Evolutionary conservation across 1,140 invertebrate genomes (phyloP).

Genomic region (Sinonovacula constricta): DNA sequence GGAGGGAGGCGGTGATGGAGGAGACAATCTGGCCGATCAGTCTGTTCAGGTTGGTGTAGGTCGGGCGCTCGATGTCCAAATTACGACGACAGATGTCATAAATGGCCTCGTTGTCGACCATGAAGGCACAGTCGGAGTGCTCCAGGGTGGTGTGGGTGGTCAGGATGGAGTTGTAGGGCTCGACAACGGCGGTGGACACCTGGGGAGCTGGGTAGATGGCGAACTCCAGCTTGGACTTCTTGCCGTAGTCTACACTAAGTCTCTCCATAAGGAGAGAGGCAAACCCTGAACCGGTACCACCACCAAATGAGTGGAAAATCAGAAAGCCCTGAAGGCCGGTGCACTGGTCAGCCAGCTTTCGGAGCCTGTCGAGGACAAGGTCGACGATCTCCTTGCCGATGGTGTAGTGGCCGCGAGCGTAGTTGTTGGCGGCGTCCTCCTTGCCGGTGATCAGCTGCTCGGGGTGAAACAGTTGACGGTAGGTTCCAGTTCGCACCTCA

Average conservation of each 20-base stretch:
- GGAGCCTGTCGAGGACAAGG: slow-evolving; percentile 74
- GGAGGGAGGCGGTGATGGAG: slow-evolving; percentile 64
- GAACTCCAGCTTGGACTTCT: slow-evolving; percentile 65
- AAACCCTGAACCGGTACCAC: slow-evolving; percentile 81
- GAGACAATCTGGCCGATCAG: slow-evolving; percentile 60
- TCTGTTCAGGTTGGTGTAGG: slow-evolving; percentile 75
- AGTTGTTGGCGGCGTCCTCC: too few relatives aligned
- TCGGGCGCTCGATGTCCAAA: too few relatives aligned
- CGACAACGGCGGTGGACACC: slow-evolving; percentile 81
- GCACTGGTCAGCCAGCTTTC: too few relatives aligned
- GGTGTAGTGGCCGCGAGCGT: too few relatives aligned
- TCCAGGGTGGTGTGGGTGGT: slow-evolving; percentile 78
- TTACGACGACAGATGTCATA: slow-evolving; percentile 92
- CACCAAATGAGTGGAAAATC: slow-evolving; percentile 79
- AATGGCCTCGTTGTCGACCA: slow-evolving; percentile 89
- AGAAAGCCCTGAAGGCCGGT: slow-evolving; percentile 79
- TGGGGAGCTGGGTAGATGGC: slow-evolving; percentile 85
- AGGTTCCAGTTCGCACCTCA: slow-evolving; percentile 78
- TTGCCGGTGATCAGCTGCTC: too few relatives aligned
- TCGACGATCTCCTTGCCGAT: slow-evolving; percentile 79
- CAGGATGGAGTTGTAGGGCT: slow-evolving; percentile 78
- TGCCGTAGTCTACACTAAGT: slow-evolving; percentile 74
- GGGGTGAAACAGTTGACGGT: too few relatives aligned
- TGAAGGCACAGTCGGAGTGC: slow-evolving; percentile 78
- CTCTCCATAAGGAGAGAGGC: slow-evolving; percentile 70